Evolutionary conservation across 37 sponge, comb jelly and placozoan species (phyloP), one percentile per base, ranked within the genome.

Genomic region (Agelas oroides): DNA sequence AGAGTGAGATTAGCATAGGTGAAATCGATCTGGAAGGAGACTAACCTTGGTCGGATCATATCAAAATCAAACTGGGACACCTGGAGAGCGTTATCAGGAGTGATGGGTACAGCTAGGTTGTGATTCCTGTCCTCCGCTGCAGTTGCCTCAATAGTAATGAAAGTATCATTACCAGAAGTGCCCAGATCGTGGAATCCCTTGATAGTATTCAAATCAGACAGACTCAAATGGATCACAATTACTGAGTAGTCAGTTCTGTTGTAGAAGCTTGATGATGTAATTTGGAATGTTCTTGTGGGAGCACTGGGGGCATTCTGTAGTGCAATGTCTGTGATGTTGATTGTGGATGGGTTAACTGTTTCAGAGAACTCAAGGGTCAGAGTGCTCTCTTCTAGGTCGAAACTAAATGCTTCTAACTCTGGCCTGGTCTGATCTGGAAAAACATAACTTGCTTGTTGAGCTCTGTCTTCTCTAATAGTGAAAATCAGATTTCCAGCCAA

Each of bases 301-400:
- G 73, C 19, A n/a, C 35, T 25, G n/a, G 27, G 27, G 19, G 80
- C 12, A 71, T 88, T 90, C 81, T 96, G 97, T 15, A 96, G 73
- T 0, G 70, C 71, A n/a, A 96, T 81, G 25, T 81, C 90, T 31
- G 97, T 94, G 60, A 90, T 77, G 61, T 96, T 90, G 66, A 96
- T 73, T 23, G 79, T 73, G 34, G 75, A 32, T 15, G 91, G 88
- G 68, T 88, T 84, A 20, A 96, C 69, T 46, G 97, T 96, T 68
- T 96, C 97, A 59, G 93, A 90, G 92, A 96, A 96, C 15, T 66
- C 82, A 13, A 96, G 81, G 5, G 41, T 68, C 17, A 96, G 31
- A 18, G 68, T 30, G 35, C 92, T 86, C 18, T 69, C 37, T 38
- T 96, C 83, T 23, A 94, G 73, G 64, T 86, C 58, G 28, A 96